These are phyloP conservation scores for Conops quadrifasciatus DNA, from an alignment of 2,888 invertebrate species.

Conservation along the genomic window DNA sequence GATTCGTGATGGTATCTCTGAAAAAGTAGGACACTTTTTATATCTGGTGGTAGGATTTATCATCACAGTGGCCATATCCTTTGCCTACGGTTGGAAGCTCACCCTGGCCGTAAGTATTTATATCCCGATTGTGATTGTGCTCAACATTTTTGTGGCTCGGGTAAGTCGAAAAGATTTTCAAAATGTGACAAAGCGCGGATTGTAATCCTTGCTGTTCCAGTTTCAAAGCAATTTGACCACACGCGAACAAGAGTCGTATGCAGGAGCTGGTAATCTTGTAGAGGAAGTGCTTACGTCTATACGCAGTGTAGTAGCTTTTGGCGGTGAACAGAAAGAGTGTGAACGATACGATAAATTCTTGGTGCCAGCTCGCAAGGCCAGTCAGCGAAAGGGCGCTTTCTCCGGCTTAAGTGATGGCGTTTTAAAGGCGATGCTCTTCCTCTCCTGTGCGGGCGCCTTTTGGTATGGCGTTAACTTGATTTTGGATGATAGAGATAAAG, in stretches of 20 bases:
- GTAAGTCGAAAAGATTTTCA: constrained; percentile 63
- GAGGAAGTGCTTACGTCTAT: constrained; percentile 80
- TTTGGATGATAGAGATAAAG: constrained; percentile 70
- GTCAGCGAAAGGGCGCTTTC: constrained; percentile 72
- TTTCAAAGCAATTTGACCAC: constrained; percentile 75
- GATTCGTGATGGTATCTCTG: constrained; percentile 85
- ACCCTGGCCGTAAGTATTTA: constrained; percentile 82
- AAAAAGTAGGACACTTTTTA: constrained; percentile 81
- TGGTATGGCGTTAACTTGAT: constrained; percentile 84
- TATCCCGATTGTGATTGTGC: constrained; percentile 78
- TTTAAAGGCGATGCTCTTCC: constrained; percentile 78
- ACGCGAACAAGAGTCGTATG: constrained; percentile 76
- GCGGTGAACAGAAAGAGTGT: constrained; percentile 79
- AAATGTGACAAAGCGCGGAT: constrained; percentile 42
- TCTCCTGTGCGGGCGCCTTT: constrained; percentile 79
- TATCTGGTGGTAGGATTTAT: constrained; percentile 66
- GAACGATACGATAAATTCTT: constrained; percentile 70
- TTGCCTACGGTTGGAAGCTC: constrained; percentile 85
- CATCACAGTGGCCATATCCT: constrained; percentile 76
- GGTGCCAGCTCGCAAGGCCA: constrained; percentile 72
- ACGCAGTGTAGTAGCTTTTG: constrained; percentile 81
- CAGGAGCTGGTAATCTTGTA: constrained; percentile 78
- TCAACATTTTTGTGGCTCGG: constrained; percentile 80
- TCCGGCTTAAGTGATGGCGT: constrained; percentile 76
- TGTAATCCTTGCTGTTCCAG: constrained; percentile 52